phyloP scores from a whole-genome alignment of 2,888 invertebrate species.

The Parnassius smintheus region DNA sequence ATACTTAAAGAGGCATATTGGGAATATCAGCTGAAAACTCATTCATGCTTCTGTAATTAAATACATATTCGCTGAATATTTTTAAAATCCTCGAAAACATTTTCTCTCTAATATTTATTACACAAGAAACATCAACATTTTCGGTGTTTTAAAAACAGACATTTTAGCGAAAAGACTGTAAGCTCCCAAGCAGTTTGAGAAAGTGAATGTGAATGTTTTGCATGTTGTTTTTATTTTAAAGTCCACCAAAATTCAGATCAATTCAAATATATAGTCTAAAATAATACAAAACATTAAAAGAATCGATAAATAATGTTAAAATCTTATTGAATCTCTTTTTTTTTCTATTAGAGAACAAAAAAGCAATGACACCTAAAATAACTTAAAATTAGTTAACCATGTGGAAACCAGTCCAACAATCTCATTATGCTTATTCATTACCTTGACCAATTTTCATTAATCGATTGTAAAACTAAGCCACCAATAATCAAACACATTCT shows the following conservation, averaged over 20 bases:
- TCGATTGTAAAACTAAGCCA: background rate
- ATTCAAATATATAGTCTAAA: background rate
- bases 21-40: constrained; percentile 14
- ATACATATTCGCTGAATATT: constrained; percentile 18
- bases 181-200: constrained; percentile 24
- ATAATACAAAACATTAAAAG: too few species aligned
- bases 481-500: background rate
- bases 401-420: background rate
- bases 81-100: constrained; percentile 12
- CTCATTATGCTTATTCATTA: too few species aligned
- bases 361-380: constrained; percentile 2
- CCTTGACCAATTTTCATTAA: too few species aligned
- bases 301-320: too few species aligned
- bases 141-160: constrained; percentile 9
- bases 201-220: constrained; percentile 19
- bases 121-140: constrained; percentile 1
- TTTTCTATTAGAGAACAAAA: too few species aligned
- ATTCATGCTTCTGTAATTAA: constrained; percentile 6
- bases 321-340: too few species aligned
- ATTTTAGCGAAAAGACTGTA: constrained; percentile 15
- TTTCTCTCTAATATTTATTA: constrained; percentile 1
- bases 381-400: background rate
- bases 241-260: constrained; percentile 14
- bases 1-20: constrained; percentile 19
- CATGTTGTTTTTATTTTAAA: constrained; percentile 1